Conservation (phyloP, 1,140 invertebrate species). For the Lepidostoma basale region DNA sequence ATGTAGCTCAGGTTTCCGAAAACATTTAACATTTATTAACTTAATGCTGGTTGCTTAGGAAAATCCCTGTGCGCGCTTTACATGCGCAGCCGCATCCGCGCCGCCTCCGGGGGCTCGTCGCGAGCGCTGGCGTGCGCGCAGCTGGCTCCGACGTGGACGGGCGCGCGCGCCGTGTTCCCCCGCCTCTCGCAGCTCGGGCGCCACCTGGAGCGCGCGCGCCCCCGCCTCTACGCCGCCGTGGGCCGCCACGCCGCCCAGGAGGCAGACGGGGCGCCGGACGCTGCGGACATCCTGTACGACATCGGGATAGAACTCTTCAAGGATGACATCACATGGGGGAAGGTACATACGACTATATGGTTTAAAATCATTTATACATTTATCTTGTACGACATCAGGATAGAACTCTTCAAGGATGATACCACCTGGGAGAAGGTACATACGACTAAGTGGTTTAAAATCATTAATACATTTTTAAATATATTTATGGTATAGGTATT, state of each 20-base stretch:
- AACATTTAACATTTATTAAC: too few relatives aligned
- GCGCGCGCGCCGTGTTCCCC: slow-evolving; percentile 44
- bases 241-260: slow-evolving; percentile 55
- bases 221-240: slow-evolving; percentile 56
- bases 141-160: slow-evolving; percentile 53
- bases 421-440: slow-evolving; percentile 61
- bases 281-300: slow-evolving; percentile 56
- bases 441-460: too few relatives aligned
- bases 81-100: slow-evolving; percentile 39
- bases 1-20: too few relatives aligned
- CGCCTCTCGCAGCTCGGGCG: slow-evolving; percentile 38
- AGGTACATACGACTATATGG: too few relatives aligned
- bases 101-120: background rate
- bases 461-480: too few relatives aligned
- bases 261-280: slow-evolving; percentile 52
- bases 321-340: slow-evolving; percentile 60
- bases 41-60: slow-evolving; percentile 20
- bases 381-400: slow-evolving; percentile 55
- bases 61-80: slow-evolving; percentile 40
- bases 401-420: slow-evolving; percentile 57
- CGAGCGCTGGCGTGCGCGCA: slow-evolving; percentile 48
- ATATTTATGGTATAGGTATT: background rate
- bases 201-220: slow-evolving; percentile 53
- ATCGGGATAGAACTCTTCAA: slow-evolving; percentile 56
- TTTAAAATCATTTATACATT: background rate